phyloP scores from a whole-genome alignment of 1,140 invertebrate species.

The Drosophila melanica region DNA sequence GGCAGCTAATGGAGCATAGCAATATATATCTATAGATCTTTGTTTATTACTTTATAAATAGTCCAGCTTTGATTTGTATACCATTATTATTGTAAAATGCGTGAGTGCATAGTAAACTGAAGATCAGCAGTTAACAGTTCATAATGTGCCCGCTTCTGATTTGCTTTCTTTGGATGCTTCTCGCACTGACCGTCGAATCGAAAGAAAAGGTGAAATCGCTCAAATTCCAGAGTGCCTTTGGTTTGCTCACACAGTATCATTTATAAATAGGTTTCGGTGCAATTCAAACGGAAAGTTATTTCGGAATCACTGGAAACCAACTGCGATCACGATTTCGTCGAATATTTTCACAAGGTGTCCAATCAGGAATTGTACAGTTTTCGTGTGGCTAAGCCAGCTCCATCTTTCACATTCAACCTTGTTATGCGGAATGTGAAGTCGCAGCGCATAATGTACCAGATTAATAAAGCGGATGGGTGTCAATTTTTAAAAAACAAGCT shows the following conservation, averaged over 20 bases:
- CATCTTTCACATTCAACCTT: slow-evolving; percentile 33
- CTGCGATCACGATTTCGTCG: slow-evolving; percentile 56
- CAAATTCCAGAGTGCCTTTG: too few species aligned
- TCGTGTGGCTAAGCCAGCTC: slow-evolving; percentile 44
- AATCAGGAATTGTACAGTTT: slow-evolving; percentile 26
- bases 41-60: slow-evolving; percentile 15
- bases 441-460: slow-evolving; percentile 50
- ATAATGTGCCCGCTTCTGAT: slow-evolving; percentile 1
- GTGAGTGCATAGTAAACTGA: background rate
- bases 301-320: slow-evolving; percentile 45
- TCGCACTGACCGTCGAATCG: background rate
- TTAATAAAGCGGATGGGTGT: slow-evolving; percentile 54
- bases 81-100: background rate
- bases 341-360: slow-evolving; percentile 52
- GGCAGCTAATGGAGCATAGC: slow-evolving; percentile 18
- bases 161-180: background rate
- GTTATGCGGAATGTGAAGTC: slow-evolving; percentile 40
- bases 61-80: background rate
- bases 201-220: background rate
- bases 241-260: background rate
- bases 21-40: background rate
- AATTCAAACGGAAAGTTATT: slow-evolving; percentile 24
- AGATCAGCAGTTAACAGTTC: background rate
- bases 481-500: slow-evolving; percentile 47
- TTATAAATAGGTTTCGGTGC: background rate